These are phyloP conservation scores for Phalera bucephala DNA, from an alignment of 2,888 invertebrate species.

Conservation along the genomic window DNA sequence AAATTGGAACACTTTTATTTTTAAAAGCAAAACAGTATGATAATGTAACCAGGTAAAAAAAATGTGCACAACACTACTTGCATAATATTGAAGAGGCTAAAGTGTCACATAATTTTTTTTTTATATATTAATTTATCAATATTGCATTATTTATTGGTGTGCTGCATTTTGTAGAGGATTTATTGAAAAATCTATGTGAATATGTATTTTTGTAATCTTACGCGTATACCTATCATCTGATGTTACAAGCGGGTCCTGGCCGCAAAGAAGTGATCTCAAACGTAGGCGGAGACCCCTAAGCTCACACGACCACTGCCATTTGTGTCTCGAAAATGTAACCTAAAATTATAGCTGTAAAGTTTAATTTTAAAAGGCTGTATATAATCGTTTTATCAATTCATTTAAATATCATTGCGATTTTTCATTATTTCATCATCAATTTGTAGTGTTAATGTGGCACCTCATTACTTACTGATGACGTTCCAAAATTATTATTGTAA, in stretches of 20 bases:
- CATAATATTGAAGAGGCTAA: constrained; percentile 1
- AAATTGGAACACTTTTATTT: constrained; percentile 5
- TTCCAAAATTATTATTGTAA: constrained; percentile 14
- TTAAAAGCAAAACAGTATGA: background rate
- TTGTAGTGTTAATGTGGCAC: constrained; percentile 27
- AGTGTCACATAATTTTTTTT: background rate
- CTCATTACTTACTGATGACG: constrained; percentile 22
- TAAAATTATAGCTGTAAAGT: constrained; percentile 35
- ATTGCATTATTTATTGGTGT: background rate
- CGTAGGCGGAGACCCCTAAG: constrained; percentile 40
- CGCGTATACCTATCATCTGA: constrained; percentile 32
- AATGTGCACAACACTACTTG: background rate
- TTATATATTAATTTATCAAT: background rate
- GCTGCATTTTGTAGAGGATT: background rate
- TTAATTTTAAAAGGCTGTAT: constrained; percentile 44
- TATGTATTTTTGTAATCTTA: constrained; percentile 39
- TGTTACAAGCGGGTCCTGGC: constrained; percentile 42
- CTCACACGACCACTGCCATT: constrained; percentile 59
- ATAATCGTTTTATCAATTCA: constrained; percentile 25
- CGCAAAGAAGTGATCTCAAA: constrained; percentile 75
- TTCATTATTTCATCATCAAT: constrained; percentile 21
- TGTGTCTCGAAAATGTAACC: constrained; percentile 49
- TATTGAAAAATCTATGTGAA: constrained; percentile 16
- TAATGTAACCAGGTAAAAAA: background rate
- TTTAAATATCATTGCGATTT: constrained; percentile 19